These are phyloP conservation scores for Mesochorus sp. DNA, from an alignment of 2,888 invertebrate species.

Conservation along the genomic window DNA sequence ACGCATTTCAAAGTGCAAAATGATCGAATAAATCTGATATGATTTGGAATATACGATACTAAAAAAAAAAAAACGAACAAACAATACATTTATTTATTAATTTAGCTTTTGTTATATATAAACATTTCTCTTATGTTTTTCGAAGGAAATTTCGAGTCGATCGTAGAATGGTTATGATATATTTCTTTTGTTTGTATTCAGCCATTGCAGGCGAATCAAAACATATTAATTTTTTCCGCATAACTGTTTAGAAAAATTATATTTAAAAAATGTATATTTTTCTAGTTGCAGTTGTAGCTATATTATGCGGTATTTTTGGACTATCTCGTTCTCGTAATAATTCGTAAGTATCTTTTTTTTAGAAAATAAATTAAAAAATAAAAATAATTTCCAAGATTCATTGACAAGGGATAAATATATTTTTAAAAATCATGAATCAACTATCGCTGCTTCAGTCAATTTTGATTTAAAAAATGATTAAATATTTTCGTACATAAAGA, in stretches of 20 bases:
- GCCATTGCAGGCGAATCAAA: slow-evolving; percentile 46
- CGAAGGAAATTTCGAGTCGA: slow-evolving; percentile 16
- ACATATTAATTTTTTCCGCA: slow-evolving; percentile 47
- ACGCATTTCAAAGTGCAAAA: slow-evolving; percentile 43
- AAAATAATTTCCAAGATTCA: no score
- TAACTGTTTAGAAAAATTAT: slow-evolving; percentile 41
- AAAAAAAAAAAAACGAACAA: neutral
- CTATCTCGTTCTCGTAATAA: slow-evolving; percentile 61
- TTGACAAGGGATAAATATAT: no score
- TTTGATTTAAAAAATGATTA: no score
- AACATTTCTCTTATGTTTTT: slow-evolving; percentile 19
- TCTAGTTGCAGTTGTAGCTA: slow-evolving; percentile 65
- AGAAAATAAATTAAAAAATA: neutral
- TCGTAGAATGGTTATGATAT: neutral
- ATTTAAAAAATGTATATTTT: slow-evolving; percentile 68
- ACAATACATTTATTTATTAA: neutral
- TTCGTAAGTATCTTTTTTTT: slow-evolving; percentile 68
- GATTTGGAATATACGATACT: slow-evolving; percentile 33
- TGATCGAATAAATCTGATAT: slow-evolving; percentile 54
- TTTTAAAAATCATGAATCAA: no score
- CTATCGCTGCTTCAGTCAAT: no score
- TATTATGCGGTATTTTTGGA: slow-evolving; percentile 72
- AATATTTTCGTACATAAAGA: no score
- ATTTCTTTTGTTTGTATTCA: slow-evolving; percentile 42
- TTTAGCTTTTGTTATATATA: no score